A percentile compares a stretch with the other conserved stretches of the same genome.
Conservation (phyloP, 2,888 invertebrate species). For the Lacanobia wlatinum region DNA sequence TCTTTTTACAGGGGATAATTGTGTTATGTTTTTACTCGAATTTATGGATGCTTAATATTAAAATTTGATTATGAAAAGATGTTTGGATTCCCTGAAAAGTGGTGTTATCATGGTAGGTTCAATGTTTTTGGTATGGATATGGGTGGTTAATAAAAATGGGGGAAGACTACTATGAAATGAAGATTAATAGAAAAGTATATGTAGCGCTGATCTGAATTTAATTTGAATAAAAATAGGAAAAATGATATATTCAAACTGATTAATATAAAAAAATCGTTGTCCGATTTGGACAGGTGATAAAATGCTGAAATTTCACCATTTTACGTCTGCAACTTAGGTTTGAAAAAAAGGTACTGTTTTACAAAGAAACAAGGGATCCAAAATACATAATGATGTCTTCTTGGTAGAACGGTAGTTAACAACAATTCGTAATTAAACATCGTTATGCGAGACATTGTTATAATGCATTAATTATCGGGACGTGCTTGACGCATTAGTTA, state of each 20-base stretch:
- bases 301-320: too few species aligned
- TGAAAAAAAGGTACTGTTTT: too few species aligned
- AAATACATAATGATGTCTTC: too few species aligned
- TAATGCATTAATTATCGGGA: conserved; percentile 10
- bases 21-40: conserved; percentile 26
- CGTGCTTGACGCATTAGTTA: conserved; percentile 10
- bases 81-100: background rate
- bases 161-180: background rate
- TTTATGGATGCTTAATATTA: conserved; percentile 29
- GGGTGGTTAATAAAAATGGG: background rate
- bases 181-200: background rate
- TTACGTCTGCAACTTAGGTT: too few species aligned
- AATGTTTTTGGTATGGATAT: background rate
- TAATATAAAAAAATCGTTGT: too few species aligned
- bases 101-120: background rate
- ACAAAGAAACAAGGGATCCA: too few species aligned
- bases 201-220: too few species aligned
- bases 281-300: too few species aligned
- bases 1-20: conserved; percentile 31
- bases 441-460: background rate
- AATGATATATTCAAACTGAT: too few species aligned
- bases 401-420: too few species aligned
- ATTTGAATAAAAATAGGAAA: too few species aligned
- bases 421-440: background rate
- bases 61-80: background rate